Percentiles rank a stretch among this genome's conserved stretches.
These are phyloP conservation scores for Protonemura montana DNA, from an alignment of 2,888 invertebrate species.

Conservation along the genomic window DNA sequence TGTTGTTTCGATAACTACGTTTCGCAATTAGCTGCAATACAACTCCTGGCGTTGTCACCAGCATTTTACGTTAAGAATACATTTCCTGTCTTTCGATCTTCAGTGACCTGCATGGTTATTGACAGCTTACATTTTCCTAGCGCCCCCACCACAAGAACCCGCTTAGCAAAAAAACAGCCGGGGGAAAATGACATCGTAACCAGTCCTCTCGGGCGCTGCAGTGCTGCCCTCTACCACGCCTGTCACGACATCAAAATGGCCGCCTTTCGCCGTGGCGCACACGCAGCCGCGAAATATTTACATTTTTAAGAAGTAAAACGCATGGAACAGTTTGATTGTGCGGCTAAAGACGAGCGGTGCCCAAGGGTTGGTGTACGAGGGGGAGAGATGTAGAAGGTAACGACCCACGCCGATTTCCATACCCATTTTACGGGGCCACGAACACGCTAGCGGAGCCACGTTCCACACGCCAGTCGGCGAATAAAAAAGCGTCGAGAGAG, in stretches of 20 bases:
- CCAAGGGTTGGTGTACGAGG: constrained; percentile 5
- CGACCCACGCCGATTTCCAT: constrained; percentile 47
- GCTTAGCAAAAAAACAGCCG: too few relatives aligned
- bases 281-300: constrained; percentile 15
- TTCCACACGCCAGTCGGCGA: too few relatives aligned
- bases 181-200: background rate
- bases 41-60: too few relatives aligned
- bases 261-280: background rate
- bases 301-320: constrained; percentile 42
- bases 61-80: too few relatives aligned
- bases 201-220: background rate
- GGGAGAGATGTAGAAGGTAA: constrained; percentile 32
- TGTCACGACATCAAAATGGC: background rate
- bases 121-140: too few relatives aligned
- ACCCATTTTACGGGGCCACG: constrained; percentile 46
- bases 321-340: constrained; percentile 33
- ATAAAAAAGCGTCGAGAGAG: constrained; percentile 8
- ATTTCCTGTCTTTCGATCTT: too few relatives aligned
- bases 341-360: constrained; percentile 36
- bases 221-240: background rate
- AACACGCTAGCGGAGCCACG: constrained; percentile 9
- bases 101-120: too few relatives aligned
- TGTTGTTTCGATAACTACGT: too few relatives aligned
- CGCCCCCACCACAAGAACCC: too few relatives aligned
- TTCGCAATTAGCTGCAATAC: too few relatives aligned